A percentile compares a stretch with the other conserved stretches of the same genome.
phyloP scores from a whole-genome alignment of 23 tunicate species.

The Botrylloides violaceus region DNA sequence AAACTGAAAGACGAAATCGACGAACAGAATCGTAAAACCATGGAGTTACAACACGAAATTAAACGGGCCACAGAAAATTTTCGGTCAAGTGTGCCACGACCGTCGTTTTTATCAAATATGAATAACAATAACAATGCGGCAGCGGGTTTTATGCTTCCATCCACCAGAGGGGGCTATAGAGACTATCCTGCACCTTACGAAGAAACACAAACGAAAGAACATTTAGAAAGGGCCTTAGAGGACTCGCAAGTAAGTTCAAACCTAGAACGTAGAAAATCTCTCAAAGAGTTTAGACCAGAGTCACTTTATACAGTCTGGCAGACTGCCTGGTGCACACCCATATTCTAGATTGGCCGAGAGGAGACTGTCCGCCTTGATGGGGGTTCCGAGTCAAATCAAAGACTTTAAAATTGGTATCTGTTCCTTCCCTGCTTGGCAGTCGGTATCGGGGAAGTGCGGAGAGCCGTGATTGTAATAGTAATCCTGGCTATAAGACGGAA shows the following conservation, averaged over 20 bases:
- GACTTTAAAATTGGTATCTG: too few species aligned
- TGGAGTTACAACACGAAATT: slow-evolving; percentile 31
- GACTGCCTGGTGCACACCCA: background rate
- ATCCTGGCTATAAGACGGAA: too few species aligned
- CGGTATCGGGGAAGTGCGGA: too few species aligned
- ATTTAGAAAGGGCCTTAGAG: slow-evolving; percentile 64
- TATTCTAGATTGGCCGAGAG: background rate
- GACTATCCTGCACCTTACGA: background rate
- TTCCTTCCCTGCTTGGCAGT: too few species aligned
- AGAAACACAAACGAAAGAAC: slow-evolving; percentile 38
- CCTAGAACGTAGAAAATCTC: too few species aligned
- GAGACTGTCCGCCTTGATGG: background rate
- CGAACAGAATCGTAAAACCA: slow-evolving; percentile 32
- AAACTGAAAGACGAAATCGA: slow-evolving; percentile 32
- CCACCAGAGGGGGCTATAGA: background rate
- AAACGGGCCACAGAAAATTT: slow-evolving; percentile 27
- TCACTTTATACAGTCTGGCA: background rate
- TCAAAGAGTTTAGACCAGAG: background rate
- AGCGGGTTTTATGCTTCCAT: background rate
- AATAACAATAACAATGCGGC: slow-evolving; percentile 38
- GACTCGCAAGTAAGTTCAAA: slow-evolving; percentile 47
- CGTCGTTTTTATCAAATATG: background rate
- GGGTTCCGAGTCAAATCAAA: too few species aligned
- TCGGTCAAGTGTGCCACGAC: slow-evolving; percentile 18
- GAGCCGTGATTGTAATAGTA: too few species aligned